These are phyloP conservation scores for Archivesica marissinica DNA, from an alignment of 1,140 invertebrate species.

Conservation along the genomic window DNA sequence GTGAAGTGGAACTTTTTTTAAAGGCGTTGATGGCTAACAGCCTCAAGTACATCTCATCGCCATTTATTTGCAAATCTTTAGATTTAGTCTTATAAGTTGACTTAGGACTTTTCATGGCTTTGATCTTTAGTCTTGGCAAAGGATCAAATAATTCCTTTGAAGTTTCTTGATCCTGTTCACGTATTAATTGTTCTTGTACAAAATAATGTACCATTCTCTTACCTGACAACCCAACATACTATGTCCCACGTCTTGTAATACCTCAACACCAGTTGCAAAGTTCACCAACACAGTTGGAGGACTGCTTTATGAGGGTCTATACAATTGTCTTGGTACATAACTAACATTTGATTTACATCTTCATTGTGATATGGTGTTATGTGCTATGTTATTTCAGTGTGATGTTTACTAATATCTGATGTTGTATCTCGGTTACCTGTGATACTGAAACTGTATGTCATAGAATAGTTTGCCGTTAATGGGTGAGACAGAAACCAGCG, in stretches of 20 bases:
- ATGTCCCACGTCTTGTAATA: background rate
- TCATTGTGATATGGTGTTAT: background rate
- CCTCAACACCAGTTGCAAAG: background rate
- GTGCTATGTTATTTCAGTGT: background rate
- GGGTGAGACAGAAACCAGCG: conserved; percentile 26
- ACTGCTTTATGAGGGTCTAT: background rate
- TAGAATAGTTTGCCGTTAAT: background rate
- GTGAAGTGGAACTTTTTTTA: conserved; percentile 9
- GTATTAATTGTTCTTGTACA: too few species aligned
- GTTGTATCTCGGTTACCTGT: too few species aligned
- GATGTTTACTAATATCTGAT: background rate
- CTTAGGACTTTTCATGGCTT: background rate
- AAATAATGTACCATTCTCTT: background rate
- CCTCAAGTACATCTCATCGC: conserved; percentile 29
- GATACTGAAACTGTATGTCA: too few species aligned
- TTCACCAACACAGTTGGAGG: background rate
- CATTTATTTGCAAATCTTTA: conserved; percentile 8
- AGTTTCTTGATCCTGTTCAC: background rate
- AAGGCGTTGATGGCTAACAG: conserved; percentile 20
- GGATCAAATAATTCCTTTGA: background rate
- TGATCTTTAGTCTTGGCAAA: background rate
- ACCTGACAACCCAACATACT: background rate
- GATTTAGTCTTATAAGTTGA: background rate
- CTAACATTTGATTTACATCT: background rate
- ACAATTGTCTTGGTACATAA: background rate